Conservation (phyloP, 2,888 invertebrate genomes). For the Polydrusus tereticollis region DNA sequence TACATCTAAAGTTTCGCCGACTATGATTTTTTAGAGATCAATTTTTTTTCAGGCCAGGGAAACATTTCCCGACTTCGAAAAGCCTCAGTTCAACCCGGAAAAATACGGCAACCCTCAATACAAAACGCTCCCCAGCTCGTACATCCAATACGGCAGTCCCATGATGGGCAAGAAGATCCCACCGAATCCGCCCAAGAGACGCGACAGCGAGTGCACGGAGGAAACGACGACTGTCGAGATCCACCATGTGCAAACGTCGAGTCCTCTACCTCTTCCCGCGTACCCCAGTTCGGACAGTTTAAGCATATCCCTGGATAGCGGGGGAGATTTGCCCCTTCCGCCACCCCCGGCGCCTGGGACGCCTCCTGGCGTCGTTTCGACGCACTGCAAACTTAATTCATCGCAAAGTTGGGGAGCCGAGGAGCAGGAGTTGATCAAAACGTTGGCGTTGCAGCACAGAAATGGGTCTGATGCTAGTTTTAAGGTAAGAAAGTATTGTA, state of each 20-base stretch:
- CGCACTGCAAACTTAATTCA: conserved; percentile 68
- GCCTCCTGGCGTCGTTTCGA: conserved; percentile 68
- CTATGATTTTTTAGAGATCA: not conserved
- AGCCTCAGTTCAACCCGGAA: conserved; percentile 66
- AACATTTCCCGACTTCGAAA: conserved; percentile 67
- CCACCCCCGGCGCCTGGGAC: conserved; percentile 74
- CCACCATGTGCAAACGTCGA: conserved; percentile 68
- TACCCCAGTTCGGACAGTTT: conserved; percentile 77
- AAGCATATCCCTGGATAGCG: conserved; percentile 71
- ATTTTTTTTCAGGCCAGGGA: conserved; percentile 47
- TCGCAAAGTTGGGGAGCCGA: conserved; percentile 72
- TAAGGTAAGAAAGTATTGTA: conserved; percentile 73
- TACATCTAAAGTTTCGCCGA: not conserved
- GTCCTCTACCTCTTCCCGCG: conserved; percentile 74
- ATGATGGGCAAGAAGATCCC: conserved; percentile 83
- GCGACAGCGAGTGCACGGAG: conserved; percentile 59
- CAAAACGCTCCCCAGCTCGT: conserved; percentile 70
- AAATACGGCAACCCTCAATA: conserved; percentile 67
- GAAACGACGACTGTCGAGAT: conserved; percentile 67
- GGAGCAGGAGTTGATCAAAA: conserved; percentile 67
- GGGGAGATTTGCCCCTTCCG: conserved; percentile 74
- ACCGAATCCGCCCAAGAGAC: conserved; percentile 83
- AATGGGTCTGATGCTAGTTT: conserved; percentile 88
- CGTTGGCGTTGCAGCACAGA: conserved; percentile 72
- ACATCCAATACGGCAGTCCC: conserved; percentile 73